Percentiles rank a stretch among this genome's conserved stretches.
phyloP scores from a whole-genome alignment of 2,888 invertebrate genomes.

The Kryphioiulus occultus region DNA sequence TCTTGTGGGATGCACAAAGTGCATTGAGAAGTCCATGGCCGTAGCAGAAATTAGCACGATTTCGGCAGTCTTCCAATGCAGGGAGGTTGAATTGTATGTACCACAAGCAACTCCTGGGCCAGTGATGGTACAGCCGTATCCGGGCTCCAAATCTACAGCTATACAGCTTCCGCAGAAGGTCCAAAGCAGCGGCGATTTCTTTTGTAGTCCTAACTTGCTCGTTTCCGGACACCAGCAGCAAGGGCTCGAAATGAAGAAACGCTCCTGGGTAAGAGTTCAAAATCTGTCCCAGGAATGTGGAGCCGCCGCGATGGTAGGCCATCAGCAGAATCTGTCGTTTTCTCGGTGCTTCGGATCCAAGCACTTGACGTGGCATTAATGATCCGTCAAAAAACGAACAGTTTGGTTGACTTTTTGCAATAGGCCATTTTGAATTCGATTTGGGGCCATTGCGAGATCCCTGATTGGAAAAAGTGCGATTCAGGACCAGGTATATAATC shows the following conservation, averaged over 20 bases:
- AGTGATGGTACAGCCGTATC: not conserved
- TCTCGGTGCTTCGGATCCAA: not conserved
- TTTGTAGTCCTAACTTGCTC: not conserved
- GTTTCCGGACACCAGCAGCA: constrained; percentile 61
- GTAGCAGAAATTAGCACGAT: not conserved
- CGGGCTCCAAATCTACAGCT: not conserved
- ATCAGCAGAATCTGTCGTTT: constrained; percentile 47
- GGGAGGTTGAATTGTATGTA: not conserved
- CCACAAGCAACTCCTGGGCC: not conserved
- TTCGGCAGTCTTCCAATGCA: not conserved
- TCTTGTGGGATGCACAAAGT: not conserved
- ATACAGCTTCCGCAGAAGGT: not conserved
- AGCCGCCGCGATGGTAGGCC: constrained; percentile 79
- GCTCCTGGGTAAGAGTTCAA: constrained; percentile 84
- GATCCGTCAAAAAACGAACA: not conserved
- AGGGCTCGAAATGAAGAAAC: constrained; percentile 89
- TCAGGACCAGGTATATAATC: not conserved
- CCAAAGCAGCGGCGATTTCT: not conserved
- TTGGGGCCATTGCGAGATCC: not conserved
- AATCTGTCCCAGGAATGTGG: constrained; percentile 87
- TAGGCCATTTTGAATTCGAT: not conserved
- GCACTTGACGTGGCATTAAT: not conserved
- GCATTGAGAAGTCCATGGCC: not conserved
- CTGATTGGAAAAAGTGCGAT: not conserved
- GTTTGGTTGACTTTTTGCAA: not conserved